Evolutionary conservation across 2,888 invertebrate genomes (phyloP).

Genomic region (Leucoptera coffeella): DNA sequence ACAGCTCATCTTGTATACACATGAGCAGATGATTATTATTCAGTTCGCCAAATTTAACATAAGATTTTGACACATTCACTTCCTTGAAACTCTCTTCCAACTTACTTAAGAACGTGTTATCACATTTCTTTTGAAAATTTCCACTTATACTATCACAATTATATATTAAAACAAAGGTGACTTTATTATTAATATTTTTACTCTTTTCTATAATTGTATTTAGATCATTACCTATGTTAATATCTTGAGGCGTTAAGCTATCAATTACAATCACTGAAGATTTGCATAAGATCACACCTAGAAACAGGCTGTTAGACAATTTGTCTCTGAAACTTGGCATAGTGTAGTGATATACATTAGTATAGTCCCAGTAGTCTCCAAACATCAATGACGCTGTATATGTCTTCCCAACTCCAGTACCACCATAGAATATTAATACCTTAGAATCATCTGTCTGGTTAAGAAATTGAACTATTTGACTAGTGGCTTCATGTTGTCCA

Average conservation of each 20-base stretch:
- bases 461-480: slow-evolving; percentile 17
- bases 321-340: slow-evolving; percentile 26
- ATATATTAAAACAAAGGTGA: slow-evolving; percentile 27
- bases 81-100: slow-evolving; percentile 14
- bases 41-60: slow-evolving; percentile 27
- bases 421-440: slow-evolving; percentile 29
- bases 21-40: no score
- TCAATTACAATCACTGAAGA: slow-evolving; percentile 26
- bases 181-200: slow-evolving; percentile 16
- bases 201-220: slow-evolving; percentile 19
- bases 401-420: slow-evolving; percentile 42
- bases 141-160: slow-evolving; percentile 20
- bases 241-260: slow-evolving; percentile 20
- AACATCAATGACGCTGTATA: slow-evolving; percentile 23
- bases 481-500: slow-evolving; percentile 24
- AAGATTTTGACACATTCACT: slow-evolving; percentile 15
- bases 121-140: slow-evolving; percentile 17
- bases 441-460: slow-evolving; percentile 14
- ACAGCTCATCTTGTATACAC: no score
- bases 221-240: slow-evolving; percentile 14
- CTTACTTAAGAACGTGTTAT: slow-evolving; percentile 12
- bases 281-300: slow-evolving; percentile 25
- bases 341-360: slow-evolving; percentile 35
- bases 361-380: slow-evolving; percentile 15
- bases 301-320: slow-evolving; percentile 22